These are phyloP conservation scores for Andrena camellia DNA, from an alignment of 2,888 invertebrate species.

Conservation along the genomic window DNA sequence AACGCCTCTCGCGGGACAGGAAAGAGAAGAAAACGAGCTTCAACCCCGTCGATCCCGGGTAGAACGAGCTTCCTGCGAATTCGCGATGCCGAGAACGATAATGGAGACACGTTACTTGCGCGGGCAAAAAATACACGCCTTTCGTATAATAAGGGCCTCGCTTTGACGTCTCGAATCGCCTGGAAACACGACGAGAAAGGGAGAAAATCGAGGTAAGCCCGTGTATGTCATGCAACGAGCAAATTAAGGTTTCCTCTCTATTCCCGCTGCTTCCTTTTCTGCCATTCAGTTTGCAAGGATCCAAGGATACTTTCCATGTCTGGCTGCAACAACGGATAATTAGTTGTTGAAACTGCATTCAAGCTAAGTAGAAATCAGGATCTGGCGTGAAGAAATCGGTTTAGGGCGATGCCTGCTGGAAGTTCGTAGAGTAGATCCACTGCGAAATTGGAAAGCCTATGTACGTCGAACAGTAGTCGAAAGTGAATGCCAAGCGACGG, in stretches of 20 bases:
- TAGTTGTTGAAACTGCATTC: background rate
- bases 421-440: background rate
- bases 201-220: constrained; percentile 19
- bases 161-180: constrained; percentile 30
- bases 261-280: background rate
- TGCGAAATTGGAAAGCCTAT: background rate
- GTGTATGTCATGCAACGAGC: constrained; percentile 39
- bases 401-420: background rate
- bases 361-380: no score
- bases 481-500: constrained; percentile 2
- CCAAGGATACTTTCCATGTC: background rate
- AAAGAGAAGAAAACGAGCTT: background rate
- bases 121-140: constrained; percentile 36
- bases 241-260: constrained; percentile 27
- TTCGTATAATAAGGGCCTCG: constrained; percentile 42
- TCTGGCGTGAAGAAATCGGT: no score
- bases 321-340: background rate
- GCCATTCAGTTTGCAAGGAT: background rate
- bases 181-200: constrained; percentile 20
- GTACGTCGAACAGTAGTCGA: constrained; percentile 12
- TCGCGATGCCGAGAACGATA: constrained; percentile 56
- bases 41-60: constrained; percentile 18
- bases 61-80: constrained; percentile 41
- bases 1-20: background rate
- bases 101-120: constrained; percentile 50